Conservation (phyloP, 2,888 invertebrate species). For the Thumatha senex region DNA sequence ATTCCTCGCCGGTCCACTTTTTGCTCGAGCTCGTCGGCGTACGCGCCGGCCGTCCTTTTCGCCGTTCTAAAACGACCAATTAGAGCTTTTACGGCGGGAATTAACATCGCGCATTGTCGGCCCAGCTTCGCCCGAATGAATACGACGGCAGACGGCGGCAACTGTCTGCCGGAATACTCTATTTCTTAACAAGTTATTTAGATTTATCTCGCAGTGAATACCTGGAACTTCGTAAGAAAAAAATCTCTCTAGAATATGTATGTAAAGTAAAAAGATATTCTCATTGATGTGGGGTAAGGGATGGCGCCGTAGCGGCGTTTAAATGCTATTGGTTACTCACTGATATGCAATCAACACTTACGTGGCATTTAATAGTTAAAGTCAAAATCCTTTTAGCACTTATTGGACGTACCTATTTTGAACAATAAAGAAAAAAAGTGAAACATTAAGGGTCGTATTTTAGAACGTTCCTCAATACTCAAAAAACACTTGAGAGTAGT, state of each 20-base stretch:
- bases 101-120: conserved; percentile 67
- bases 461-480: too few relatives aligned
- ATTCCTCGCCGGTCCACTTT: conserved; percentile 80
- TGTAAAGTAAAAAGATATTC: conserved; percentile 16
- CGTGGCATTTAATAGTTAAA: conserved; percentile 30
- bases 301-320: conserved; percentile 62
- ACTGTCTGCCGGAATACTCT: conserved; percentile 19
- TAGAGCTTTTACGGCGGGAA: conserved; percentile 75
- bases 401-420: too few relatives aligned
- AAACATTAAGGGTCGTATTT: too few relatives aligned
- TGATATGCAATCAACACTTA: conserved; percentile 28
- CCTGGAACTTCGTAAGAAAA: conserved; percentile 51
- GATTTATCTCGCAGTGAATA: conserved; percentile 40
- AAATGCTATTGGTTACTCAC: conserved; percentile 53
- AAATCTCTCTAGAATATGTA: conserved; percentile 48
- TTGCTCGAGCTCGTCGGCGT: conserved; percentile 62
- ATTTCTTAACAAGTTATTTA: conserved; percentile 16
- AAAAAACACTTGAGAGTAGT: too few relatives aligned
- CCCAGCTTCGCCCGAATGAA: conserved; percentile 17
- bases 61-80: conserved; percentile 67
- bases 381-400: conserved; percentile 43
- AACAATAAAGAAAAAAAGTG: too few relatives aligned
- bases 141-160: conserved; percentile 5
- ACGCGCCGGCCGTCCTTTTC: conserved; percentile 35
- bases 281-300: conserved; percentile 56